phyloP scores from a whole-genome alignment of 2,113 vertebrate genomes.

The Sialia sialis region DNA sequence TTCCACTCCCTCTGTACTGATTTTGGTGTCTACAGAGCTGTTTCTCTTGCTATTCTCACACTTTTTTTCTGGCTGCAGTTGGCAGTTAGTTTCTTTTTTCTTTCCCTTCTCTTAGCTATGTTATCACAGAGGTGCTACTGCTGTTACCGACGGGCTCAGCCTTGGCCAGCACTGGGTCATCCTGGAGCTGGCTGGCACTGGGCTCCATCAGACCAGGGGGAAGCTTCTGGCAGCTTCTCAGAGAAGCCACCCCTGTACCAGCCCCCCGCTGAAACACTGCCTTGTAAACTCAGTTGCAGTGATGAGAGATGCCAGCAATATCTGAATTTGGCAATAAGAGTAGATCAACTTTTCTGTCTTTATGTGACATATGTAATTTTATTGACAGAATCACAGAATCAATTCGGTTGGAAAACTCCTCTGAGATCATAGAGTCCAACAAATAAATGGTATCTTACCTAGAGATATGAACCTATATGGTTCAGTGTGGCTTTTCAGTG shows the following conservation, averaged over 20 bases:
- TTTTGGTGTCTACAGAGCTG: neutral
- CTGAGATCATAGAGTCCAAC: neutral
- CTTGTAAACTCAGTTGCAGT: neutral
- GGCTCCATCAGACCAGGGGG: neutral
- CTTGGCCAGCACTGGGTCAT: neutral
- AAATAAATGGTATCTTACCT: neutral
- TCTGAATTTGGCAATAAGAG: neutral
- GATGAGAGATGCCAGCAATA: neutral
- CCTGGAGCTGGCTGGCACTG: neutral
- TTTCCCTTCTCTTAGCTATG: neutral
- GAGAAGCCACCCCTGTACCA: neutral
- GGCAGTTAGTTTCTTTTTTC: neutral
- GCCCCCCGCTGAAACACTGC: neutral
- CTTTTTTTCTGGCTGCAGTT: neutral
- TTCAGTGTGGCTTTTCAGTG: neutral
- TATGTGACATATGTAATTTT: neutral
- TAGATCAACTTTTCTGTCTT: neutral
- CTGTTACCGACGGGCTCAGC: neutral
- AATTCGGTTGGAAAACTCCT: neutral
- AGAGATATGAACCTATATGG: neutral
- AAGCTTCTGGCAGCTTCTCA: neutral
- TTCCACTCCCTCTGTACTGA: neutral
- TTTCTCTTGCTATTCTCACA: neutral
- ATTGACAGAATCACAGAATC: neutral
- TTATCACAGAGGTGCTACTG: neutral